Percentiles rank a stretch among this genome's conserved stretches.
Conservation (phyloP, 2,888 invertebrate species). For the Cantharis rufa region DNA sequence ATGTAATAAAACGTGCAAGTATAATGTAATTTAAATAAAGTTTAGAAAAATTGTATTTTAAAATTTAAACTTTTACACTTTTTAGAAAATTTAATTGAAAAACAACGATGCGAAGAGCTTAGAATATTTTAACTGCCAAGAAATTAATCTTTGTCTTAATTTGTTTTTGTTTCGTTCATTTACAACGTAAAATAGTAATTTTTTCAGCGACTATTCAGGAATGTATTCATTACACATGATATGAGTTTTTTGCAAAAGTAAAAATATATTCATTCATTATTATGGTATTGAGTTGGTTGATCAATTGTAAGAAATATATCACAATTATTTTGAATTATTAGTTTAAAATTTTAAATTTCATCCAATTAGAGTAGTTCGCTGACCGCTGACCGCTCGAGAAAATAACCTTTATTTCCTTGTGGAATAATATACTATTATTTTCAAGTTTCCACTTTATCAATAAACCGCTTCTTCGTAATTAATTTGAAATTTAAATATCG, state of each 20-base stretch:
- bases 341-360: no score
- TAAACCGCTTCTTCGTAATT: background rate
- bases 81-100: background rate
- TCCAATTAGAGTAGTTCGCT: no score
- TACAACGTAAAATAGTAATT: background rate
- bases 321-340: no score
- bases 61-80: background rate
- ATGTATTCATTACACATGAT: no score
- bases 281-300: no score
- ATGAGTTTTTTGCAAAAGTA: no score
- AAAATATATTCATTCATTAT: no score
- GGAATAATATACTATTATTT: no score
- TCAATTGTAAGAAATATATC: no score
- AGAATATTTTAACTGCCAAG: background rate
- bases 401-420: no score
- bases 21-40: background rate
- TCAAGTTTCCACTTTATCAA: background rate
- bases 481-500: background rate
- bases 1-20: background rate
- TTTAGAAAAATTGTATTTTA: background rate
- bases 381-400: no score
- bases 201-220: no score
- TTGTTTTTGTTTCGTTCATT: background rate
- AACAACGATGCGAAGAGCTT: background rate
- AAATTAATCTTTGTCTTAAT: background rate